Evolutionary conservation across 2,113 vertebrate species (phyloP), one percentile per base, ranked within the genome.

Genomic region (Chroicocephalus ridibundus): DNA sequence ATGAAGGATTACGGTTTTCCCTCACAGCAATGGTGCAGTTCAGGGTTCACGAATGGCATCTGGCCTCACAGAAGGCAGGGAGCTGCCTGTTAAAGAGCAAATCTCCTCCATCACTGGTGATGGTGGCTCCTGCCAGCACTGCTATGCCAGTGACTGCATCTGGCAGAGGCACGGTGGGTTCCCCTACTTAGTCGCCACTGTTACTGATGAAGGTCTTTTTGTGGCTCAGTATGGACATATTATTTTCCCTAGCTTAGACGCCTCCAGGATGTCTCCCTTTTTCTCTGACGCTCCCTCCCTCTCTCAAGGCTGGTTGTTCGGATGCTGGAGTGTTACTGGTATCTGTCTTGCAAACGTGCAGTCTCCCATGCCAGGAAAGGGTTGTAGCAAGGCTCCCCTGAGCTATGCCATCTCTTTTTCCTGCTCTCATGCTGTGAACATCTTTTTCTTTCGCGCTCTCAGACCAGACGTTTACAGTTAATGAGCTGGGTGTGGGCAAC

Each of bases 401-500:
- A 76, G 26, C 25, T 77, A 11, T 64, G 10, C 7, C 10, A 19
- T 34, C 16, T 76, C 15, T 32, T 90, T 90, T 90, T 66, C 11
- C 11, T 46, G 21, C 17, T 92, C 10, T 38, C 10, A 83, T 54
- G 7, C 17, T 46, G 10, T n/a, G 52, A 69, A 46, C 2, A 15
- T 25, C 11, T 40, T 82, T 84, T 86, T 87, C 32, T 81, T 81
- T 89, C 25, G 16, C 36, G 29, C 1, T 81, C 15, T 91, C n/a
- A 26, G 6, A 78, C 7, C 21, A 71, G 26, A 49, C 2, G 3
- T 78, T 81, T 61, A 62, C 12, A 81, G n/a, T 1, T 62, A 58
- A 68, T 1, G 2, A 78, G 27, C 18, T n/a, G n/a, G 20, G 4
- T 2, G 0, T 46, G 34, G 6, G n/a, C 49, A 74, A 9, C 19